Evolutionary conservation across 2,888 invertebrate genomes (phyloP).

Genomic region (Ormyrus thymus): DNA sequence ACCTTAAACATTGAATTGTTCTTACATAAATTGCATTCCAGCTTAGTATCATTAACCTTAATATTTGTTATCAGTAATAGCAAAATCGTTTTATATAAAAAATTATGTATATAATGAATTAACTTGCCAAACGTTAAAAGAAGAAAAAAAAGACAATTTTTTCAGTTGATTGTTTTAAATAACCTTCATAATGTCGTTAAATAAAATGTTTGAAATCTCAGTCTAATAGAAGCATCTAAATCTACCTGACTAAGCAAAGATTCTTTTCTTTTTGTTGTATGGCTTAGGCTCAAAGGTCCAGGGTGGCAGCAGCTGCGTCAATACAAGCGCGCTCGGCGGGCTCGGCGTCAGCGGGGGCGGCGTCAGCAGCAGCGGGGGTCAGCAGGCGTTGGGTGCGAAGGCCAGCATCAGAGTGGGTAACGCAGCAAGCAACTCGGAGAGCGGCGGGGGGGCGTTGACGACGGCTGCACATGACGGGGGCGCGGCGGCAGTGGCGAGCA

Average conservation of each 20-base stretch:
- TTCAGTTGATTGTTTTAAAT: no score
- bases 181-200: no score
- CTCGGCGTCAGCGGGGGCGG: slow-evolving; percentile 64
- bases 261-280: background rate
- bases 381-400: slow-evolving; percentile 72
- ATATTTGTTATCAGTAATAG: no score
- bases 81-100: no score
- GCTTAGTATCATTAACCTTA: no score
- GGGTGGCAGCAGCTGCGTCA: slow-evolving; percentile 47
- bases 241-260: background rate
- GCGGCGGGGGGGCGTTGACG: slow-evolving; percentile 70
- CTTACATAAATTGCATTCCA: no score
- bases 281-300: slow-evolving; percentile 50
- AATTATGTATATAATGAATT: no score
- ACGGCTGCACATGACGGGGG: slow-evolving; percentile 72
- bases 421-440: slow-evolving; percentile 74
- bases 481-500: slow-evolving; percentile 71
- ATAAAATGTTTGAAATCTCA: no score
- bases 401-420: slow-evolving; percentile 75
- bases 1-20: no score
- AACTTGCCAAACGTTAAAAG: no score
- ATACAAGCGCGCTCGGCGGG: slow-evolving; percentile 55
- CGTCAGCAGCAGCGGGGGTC: slow-evolving; percentile 65
- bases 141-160: no score
- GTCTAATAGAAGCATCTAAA: no score